Base-by-base conservation (phyloP, 2,888 invertebrate genomes). In the Plebejus melissa region DNA sequence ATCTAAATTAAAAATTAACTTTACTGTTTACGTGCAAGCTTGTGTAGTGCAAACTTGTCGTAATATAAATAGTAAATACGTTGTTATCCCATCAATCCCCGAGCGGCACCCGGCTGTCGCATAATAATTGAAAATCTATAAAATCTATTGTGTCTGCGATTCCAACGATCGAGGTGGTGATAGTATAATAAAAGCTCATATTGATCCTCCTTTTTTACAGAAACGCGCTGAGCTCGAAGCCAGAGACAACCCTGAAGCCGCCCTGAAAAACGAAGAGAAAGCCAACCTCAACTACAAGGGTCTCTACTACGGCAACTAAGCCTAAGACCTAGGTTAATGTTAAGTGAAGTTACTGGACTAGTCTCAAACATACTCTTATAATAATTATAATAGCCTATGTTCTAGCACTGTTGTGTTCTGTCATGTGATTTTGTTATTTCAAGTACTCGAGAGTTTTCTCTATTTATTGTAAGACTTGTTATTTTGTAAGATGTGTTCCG, bases 281-380 rank as follows among this genome's bases (percentile, higher is more conserved):
- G 93, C 91, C 69, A 89, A 89, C 74, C 94, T 95, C 78, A 95
- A 96, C 84, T 95, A 95, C 88, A 95, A 95, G 82, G 96, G 96
- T 50, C 94, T 94, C 79, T 96, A 96, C 87, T 93, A 94, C 83
- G 94, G 90, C 80, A 88, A 94, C 82, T 90, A 90, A 83, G 83
- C 79, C 54, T 57, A 76, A 76, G 79, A 80, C 79, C 75, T 75
- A 78, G 77, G 54, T 77, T 76, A 75, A 38, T 58, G 28, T 58
- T 13, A 65, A 74, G 75, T 78, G 75, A 77, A 77, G 54, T 28
- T 72, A 54, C 72, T 28, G 72, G 72, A 72, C 72, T 72, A 72
- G 72, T 72, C 72, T 72, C 72, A 72, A 72, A 50, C 28, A 32
- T 32, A 72, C 50, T 72, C 32, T 28, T 72, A 72, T 32, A 54